Evolutionary conservation across 2,113 vertebrate genomes (phyloP).

Genomic region (Geothlypis trichas): DNA sequence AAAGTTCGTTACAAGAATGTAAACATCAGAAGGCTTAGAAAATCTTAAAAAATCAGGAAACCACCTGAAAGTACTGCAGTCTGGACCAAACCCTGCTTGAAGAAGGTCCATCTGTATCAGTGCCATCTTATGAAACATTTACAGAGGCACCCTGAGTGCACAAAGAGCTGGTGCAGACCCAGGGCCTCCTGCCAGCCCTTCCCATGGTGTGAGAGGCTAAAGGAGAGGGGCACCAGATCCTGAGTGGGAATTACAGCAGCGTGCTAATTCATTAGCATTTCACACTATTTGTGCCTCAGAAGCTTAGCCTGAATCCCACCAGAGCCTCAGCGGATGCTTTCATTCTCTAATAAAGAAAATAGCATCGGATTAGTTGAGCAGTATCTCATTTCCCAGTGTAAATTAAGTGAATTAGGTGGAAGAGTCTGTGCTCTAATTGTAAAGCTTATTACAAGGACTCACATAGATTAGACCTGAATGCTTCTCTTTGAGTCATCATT

Average conservation of each 20-base stretch:
- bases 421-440: conserved; percentile 54
- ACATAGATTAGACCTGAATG: conserved; percentile 40
- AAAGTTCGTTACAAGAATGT: too few species aligned
- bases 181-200: neutral
- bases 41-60: too few species aligned
- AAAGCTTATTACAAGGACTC: conserved; percentile 56
- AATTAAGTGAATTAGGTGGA: conserved; percentile 70
- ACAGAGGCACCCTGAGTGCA: neutral
- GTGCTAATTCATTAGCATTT: conserved; percentile 32
- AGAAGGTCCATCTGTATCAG: neutral
- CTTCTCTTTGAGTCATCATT: conserved; percentile 15
- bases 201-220: neutral
- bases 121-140: neutral
- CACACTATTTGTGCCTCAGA: conserved; percentile 28
- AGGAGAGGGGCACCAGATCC: neutral
- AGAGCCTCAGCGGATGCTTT: conserved; percentile 40
- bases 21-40: too few species aligned
- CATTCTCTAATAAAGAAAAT: conserved; percentile 58
- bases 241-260: neutral
- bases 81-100: neutral
- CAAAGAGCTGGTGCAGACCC: neutral
- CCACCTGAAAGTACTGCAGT: neutral
- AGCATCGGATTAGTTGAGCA: conserved; percentile 46
- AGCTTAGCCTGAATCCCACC: conserved; percentile 53
- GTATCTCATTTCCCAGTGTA: conserved; percentile 60